Percentiles rank a stretch among this genome's conserved stretches.
These are phyloP conservation scores for Andrena haemorrhoa DNA, from an alignment of 2,888 invertebrate species.

Conservation along the genomic window DNA sequence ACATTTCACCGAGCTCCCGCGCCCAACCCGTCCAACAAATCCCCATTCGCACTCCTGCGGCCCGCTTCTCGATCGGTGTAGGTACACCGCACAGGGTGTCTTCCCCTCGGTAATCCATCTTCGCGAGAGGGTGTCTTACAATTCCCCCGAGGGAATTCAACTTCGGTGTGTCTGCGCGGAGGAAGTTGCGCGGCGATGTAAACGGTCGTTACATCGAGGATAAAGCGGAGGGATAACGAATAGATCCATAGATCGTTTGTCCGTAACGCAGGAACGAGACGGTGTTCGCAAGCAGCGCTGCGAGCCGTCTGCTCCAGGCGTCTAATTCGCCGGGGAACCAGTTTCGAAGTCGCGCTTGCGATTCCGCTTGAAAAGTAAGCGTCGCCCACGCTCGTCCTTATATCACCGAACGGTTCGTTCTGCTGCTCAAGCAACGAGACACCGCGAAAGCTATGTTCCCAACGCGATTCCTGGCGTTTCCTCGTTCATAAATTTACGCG, in stretches of 20 bases:
- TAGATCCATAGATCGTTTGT: constrained; percentile 43
- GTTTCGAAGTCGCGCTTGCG: constrained; percentile 67
- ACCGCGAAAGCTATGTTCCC: constrained; percentile 73
- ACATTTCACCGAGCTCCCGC: constrained; percentile 15
- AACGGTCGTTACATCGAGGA: neutral
- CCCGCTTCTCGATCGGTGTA: neutral
- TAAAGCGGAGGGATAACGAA: constrained; percentile 31
- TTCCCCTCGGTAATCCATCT: neutral
- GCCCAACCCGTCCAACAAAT: constrained; percentile 51
- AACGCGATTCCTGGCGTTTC: constrained; percentile 73
- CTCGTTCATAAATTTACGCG: constrained; percentile 80
- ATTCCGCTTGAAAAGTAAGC: constrained; percentile 64
- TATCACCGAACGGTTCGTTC: constrained; percentile 78
- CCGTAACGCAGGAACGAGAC: constrained; percentile 35
- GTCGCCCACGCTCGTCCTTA: constrained; percentile 79
- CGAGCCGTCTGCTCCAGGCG: constrained; percentile 16
- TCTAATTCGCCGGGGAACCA: constrained; percentile 71
- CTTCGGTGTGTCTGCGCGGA: neutral
- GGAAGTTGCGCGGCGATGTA: neutral
- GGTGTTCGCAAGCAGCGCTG: constrained; percentile 24
- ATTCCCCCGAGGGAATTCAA: neutral
- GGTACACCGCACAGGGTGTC: neutral
- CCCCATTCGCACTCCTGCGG: constrained; percentile 60
- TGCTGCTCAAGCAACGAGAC: constrained; percentile 67
- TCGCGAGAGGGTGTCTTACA: no score